Conservation (phyloP, 1,140 invertebrate species). For the Leptoteleia sp. region DNA sequence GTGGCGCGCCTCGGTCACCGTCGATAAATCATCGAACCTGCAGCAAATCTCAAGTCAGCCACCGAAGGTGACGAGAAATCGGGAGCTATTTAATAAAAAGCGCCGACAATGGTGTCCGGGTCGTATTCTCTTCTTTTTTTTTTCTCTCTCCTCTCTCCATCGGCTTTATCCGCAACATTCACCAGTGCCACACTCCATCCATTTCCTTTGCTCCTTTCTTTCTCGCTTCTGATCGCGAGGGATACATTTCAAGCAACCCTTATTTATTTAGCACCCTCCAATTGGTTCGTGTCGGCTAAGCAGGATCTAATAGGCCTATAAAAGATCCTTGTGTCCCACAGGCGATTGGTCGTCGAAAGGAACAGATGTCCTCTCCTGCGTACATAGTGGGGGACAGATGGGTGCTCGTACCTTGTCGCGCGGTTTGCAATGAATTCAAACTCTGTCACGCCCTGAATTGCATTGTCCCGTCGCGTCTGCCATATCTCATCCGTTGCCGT, state of each 20-base stretch:
- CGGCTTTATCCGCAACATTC: constrained; percentile 34
- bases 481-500: constrained; percentile 42
- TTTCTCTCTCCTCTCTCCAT: too few species aligned
- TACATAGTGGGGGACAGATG: constrained; percentile 75
- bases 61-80: constrained; percentile 6
- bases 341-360: constrained; percentile 72
- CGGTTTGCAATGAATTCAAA: constrained; percentile 75
- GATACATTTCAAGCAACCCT: constrained; percentile 73
- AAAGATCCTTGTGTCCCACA: constrained; percentile 75
- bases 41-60: too few species aligned
- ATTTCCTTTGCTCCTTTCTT: constrained; percentile 20
- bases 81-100: constrained; percentile 21
- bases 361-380: constrained; percentile 75
- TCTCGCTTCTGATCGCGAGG: constrained; percentile 59
- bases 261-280: constrained; percentile 81
- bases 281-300: constrained; percentile 79
- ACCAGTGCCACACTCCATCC: not conserved
- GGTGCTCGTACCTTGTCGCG: constrained; percentile 61
- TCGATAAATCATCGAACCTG: too few species aligned
- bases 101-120: constrained; percentile 17
- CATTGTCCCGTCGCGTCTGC: constrained; percentile 67
- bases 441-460: constrained; percentile 79
- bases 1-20: too few species aligned
- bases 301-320: constrained; percentile 81
- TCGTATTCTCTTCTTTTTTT: constrained; percentile 10